phyloP scores from a whole-genome alignment of 2,888 invertebrate genomes.

The Lasioglossum figueresi region DNA sequence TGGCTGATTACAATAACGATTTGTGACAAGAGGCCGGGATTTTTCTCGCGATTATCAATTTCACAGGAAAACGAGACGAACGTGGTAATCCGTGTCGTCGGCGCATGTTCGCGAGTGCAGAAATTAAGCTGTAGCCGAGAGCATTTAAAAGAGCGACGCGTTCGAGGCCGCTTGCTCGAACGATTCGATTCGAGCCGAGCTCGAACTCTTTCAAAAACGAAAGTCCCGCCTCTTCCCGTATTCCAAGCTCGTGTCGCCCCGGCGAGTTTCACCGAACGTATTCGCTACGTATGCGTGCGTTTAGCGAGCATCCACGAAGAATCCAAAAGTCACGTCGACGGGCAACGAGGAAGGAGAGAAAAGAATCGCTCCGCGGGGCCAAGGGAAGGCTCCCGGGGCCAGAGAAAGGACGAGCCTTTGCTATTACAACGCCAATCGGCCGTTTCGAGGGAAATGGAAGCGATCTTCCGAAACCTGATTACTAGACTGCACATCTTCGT shows the following conservation, averaged over 20 bases:
- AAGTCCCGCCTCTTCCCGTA: slow-evolving; percentile 80
- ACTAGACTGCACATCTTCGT: too few relatives aligned
- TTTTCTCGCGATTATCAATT: slow-evolving; percentile 40
- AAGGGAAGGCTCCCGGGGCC: slow-evolving; percentile 11
- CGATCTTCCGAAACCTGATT: not conserved
- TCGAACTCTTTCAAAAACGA: slow-evolving; percentile 76
- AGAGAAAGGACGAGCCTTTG: slow-evolving; percentile 50
- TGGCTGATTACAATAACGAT: slow-evolving; percentile 39
- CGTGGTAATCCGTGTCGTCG: not conserved
- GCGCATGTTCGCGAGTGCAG: not conserved
- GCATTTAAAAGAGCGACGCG: slow-evolving; percentile 50
- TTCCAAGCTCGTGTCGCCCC: slow-evolving; percentile 77
- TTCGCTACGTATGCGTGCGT: slow-evolving; percentile 72
- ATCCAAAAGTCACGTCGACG: slow-evolving; percentile 59
- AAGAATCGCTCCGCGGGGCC: slow-evolving; percentile 12
- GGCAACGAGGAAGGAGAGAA: slow-evolving; percentile 46
- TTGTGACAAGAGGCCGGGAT: slow-evolving; percentile 15
- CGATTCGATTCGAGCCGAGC: slow-evolving; percentile 44
- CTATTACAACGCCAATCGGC: slow-evolving; percentile 22
- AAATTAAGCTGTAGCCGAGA: slow-evolving; percentile 50
- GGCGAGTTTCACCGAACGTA: slow-evolving; percentile 79
- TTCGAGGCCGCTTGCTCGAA: slow-evolving; percentile 58
- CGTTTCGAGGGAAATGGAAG: slow-evolving; percentile 15
- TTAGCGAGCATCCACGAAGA: slow-evolving; percentile 62
- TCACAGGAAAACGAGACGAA: not conserved